These are phyloP conservation scores for Embiotoca jacksoni DNA, from an alignment of 2,113 vertebrate genomes.

Conservation along the genomic window DNA sequence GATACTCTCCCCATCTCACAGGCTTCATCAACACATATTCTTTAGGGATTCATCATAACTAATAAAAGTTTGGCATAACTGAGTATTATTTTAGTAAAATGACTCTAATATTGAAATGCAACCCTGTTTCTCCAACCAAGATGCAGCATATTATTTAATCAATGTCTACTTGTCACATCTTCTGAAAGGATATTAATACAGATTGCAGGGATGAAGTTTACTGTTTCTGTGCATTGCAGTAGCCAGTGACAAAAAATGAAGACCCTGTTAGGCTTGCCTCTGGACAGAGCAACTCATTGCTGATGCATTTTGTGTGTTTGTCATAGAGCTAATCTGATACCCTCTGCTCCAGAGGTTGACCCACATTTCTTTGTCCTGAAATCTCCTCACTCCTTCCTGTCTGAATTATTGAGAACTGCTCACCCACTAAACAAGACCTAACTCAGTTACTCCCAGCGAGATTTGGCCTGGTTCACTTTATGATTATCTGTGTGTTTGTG, in stretches of 20 bases:
- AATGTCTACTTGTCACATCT: neutral
- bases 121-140: conserved; percentile 6
- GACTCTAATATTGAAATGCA: conserved; percentile 6
- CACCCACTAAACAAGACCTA: conserved; percentile 65
- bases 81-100: neutral
- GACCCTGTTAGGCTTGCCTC: conserved; percentile 20
- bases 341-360: conserved; percentile 60
- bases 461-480: conserved; percentile 54
- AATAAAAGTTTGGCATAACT: too few species aligned
- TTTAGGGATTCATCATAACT: neutral
- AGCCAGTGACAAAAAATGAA: conserved; percentile 12
- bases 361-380: conserved; percentile 72
- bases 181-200: neutral
- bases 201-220: neutral
- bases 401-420: conserved; percentile 77
- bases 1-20: neutral
- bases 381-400: conserved; percentile 60
- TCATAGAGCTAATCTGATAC: conserved; percentile 64
- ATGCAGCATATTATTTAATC: neutral
- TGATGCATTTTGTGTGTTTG: conserved; percentile 53
- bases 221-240: conserved; percentile 1
- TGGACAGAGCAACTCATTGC: conserved; percentile 33
- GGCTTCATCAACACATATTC: neutral
- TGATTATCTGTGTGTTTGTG: conserved; percentile 21
- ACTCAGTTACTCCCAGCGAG: conserved; percentile 48